Conservation (phyloP, 2,797 vertebrate genomes). For the Leptatherina wallacei region DNA sequence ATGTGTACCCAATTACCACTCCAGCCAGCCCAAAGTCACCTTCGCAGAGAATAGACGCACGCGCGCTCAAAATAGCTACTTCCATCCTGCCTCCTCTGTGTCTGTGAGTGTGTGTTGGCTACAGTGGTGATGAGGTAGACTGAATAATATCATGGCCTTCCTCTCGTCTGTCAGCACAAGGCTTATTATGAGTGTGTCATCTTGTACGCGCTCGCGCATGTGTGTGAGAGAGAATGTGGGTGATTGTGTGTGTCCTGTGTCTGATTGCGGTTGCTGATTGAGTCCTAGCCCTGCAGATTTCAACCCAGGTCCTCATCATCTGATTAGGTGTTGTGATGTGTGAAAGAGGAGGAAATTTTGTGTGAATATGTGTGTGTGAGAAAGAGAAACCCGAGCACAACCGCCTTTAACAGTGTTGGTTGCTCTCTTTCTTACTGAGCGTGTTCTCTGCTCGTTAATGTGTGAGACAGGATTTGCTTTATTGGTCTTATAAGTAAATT, state of each 20-base stretch:
- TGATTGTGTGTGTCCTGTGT: conserved; percentile 50
- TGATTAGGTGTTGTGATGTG: conserved; percentile 76
- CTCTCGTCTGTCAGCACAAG: conserved; percentile 65
- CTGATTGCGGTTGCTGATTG: conserved; percentile 79
- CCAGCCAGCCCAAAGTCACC: conserved; percentile 84
- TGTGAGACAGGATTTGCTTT: conserved; percentile 8
- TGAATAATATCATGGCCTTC: conserved; percentile 78
- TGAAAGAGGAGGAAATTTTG: conserved; percentile 49
- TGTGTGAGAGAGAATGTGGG: conserved; percentile 24
- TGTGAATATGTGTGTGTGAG: conserved; percentile 11
- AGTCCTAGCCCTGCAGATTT: conserved; percentile 70
- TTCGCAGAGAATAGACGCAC: conserved; percentile 76
- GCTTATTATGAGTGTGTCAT: conserved; percentile 67
- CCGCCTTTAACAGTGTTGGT: conserved; percentile 27
- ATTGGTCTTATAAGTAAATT: neutral
- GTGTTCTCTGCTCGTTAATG: conserved; percentile 1
- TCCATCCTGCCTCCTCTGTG: conserved; percentile 64
- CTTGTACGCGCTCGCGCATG: conserved; percentile 9
- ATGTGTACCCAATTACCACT: conserved; percentile 86
- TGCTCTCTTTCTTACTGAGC: conserved; percentile 16
- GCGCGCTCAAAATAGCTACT: conserved; percentile 77
- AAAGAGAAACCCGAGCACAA: conserved; percentile 8
- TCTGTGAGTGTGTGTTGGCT: conserved; percentile 34
- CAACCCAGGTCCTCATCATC: conserved; percentile 65
- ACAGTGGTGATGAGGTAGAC: conserved; percentile 76